Base-by-base conservation (phyloP, 2,888 invertebrate species). In the Boloria selene region DNA sequence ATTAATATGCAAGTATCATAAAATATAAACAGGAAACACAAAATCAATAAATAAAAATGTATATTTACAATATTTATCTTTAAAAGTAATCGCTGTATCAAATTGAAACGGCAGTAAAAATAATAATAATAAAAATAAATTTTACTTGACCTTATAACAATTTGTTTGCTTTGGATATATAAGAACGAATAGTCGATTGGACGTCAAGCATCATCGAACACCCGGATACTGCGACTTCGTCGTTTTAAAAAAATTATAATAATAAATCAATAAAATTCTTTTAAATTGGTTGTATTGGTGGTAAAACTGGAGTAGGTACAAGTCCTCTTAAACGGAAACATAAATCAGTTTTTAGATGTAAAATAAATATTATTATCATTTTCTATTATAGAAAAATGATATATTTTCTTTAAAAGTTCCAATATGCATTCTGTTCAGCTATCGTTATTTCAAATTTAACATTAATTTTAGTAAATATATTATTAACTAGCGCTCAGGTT, bases 241-340 rank as follows among this genome's bases (percentile, higher is more conserved):
- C 18, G 18, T 58, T 52, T 38, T 38, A 38, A 38, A 38, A 31
- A 31, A 38, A 64, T 52, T 52, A 58, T 26, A 64, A 59, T 58
- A 64, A 64, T 64, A 64, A 64, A 64, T 64, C 64, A 52, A 64
- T 64, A 64, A 58, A 52, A 64, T 52, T 22, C 18, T 50, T 55
- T 56, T 44, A 64, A 58, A 61, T 22, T 38, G n/a, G n/a, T n/a
- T n/a, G n/a, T n/a, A n/a, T n/a, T n/a, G n/a, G n/a, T n/a, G n/a
- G n/a, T n/a, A 54, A 61, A 26, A 54, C 44, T 61, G 31, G 16
- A 61, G 47, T 47, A 54, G 26, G 2, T 22, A 22, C 22, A 61
- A 49, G 47, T 26, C 52, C 52, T 61, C 47, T 54, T 13, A 26
- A 47, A 61, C 45, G 31, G 38, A 17, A 47, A 53, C 45, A 45